phyloP scores from a whole-genome alignment of 2,113 vertebrate genomes.

The Euleptes europaea region DNA sequence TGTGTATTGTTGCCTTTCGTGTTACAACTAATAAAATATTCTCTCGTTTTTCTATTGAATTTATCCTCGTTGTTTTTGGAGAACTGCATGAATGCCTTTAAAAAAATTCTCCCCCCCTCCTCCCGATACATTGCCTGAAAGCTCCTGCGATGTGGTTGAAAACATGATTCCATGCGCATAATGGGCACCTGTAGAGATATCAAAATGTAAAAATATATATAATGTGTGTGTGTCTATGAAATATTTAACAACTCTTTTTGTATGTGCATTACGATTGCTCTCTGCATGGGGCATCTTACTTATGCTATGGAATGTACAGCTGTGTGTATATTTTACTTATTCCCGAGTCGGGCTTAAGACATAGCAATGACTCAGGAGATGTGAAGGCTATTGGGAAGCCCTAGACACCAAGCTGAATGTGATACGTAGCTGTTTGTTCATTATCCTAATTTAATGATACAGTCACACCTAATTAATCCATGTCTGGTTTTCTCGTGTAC shows the following conservation, averaged over 20 bases:
- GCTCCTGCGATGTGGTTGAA: too few species aligned
- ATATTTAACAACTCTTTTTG: background rate
- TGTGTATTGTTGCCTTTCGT: background rate
- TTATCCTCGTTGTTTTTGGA: background rate
- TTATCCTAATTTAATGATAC: slow-evolving; percentile 74
- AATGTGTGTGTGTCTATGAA: rapidly evolving
- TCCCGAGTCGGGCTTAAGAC: background rate
- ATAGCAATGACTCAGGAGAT: slow-evolving; percentile 49
- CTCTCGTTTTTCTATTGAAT: background rate
- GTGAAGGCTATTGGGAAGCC: slow-evolving; percentile 58
- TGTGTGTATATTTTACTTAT: background rate
- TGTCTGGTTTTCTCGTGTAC: slow-evolving; percentile 69
- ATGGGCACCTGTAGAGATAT: background rate
- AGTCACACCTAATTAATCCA: slow-evolving; percentile 79
- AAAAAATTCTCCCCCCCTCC: too few species aligned
- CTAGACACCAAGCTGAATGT: slow-evolving; percentile 62
- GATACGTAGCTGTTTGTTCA: slow-evolving; percentile 71
- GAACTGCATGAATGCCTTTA: background rate
- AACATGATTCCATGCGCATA: background rate
- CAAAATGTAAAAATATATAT: background rate
- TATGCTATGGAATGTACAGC: background rate
- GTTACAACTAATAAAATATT: background rate
- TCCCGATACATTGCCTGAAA: background rate
- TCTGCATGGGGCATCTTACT: background rate
- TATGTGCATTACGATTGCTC: background rate